Percentiles rank a stretch among this genome's conserved stretches.
These are phyloP conservation scores for Pipra filicauda DNA, from an alignment of 2,113 vertebrate genomes.

Conservation along the genomic window DNA sequence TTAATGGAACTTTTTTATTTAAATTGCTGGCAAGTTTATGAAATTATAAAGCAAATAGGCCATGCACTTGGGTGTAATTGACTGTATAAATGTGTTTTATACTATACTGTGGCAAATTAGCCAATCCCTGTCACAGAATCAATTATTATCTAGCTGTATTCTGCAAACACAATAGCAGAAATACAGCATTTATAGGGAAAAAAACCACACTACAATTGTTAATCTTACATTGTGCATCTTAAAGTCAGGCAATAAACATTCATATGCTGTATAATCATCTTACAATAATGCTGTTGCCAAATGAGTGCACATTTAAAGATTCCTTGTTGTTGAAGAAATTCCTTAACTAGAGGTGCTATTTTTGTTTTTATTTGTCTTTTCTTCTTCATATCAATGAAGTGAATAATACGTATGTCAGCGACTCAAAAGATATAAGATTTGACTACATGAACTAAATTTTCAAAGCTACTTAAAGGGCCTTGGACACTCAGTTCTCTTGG, in stretches of 20 bases:
- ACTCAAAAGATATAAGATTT: conserved; percentile 1
- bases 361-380: conserved; percentile 67
- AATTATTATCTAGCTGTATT: conserved; percentile 80
- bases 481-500: background rate
- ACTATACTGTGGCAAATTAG: conserved; percentile 84
- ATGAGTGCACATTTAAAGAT: conserved; percentile 72
- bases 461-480: background rate
- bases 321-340: conserved; percentile 58
- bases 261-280: conserved; percentile 68
- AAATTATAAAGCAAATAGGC: conserved; percentile 90
- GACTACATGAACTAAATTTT: background rate
- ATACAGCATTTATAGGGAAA: conserved; percentile 72
- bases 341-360: background rate
- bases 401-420: conserved; percentile 31
- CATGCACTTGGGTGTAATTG: conserved; percentile 87
- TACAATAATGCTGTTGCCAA: conserved; percentile 66
- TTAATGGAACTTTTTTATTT: conserved; percentile 89
- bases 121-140: conserved; percentile 82
- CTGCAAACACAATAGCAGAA: conserved; percentile 79
- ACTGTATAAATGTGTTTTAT: conserved; percentile 88
- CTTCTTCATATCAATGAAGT: conserved; percentile 52
- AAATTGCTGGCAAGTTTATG: conserved; percentile 89
- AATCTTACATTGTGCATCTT: conserved; percentile 73
- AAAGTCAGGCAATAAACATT: conserved; percentile 75
- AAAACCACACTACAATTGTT: conserved; percentile 33